Base-by-base conservation (phyloP, 2,113 vertebrate genomes). In the Piaya cayana region DNA sequence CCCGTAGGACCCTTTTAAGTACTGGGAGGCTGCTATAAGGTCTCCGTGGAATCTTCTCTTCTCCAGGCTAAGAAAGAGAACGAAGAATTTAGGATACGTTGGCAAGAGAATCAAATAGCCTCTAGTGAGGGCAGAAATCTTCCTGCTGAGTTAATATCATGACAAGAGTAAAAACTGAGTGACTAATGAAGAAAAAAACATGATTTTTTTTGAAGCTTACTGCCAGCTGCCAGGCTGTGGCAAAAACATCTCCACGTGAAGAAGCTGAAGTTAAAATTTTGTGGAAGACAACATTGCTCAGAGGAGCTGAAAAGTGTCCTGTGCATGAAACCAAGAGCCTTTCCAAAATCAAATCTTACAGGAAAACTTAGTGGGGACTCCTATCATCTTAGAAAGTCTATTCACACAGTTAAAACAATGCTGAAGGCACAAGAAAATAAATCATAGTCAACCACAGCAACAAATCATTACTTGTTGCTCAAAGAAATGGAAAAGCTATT, bases 401-500 rank as follows among this genome's bases (percentile, higher is more conserved):
- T 30, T 92, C 52, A 50, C 71, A 83, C n/a, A 90, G 32, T 36
- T 45, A n/a, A 22, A 43, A 95, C 67, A 18, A 74, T 0, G 1
- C 34, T 74, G 64, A 93, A 93, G 39, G 58, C n/a, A 90, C 62
- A 88, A 78, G 49, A 30, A 82, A 93, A 95, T 92, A 70, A n/a
- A 87, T 96, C 86, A 64, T 90, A 83, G 88, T 88, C 94, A 93
- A 21, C 34, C 76, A 86, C n/a, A 59, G 63, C 79, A 92, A 82
- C 56, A 90, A 93, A 88, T 81, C 82, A 78, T 86, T 90, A 86
- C 56, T 78, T 55, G 43, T 39, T 88, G 72, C 68, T 81, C 80
- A 60, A 1, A 92, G 76, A 92, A 88, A 96, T 68, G 56, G 52
- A 88, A 94, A 93, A 78, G 58, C 70, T 82, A 72, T 82, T 87